Evolutionary conservation across 2,888 invertebrate genomes (phyloP).

Genomic region (Aporophyla nigra): DNA sequence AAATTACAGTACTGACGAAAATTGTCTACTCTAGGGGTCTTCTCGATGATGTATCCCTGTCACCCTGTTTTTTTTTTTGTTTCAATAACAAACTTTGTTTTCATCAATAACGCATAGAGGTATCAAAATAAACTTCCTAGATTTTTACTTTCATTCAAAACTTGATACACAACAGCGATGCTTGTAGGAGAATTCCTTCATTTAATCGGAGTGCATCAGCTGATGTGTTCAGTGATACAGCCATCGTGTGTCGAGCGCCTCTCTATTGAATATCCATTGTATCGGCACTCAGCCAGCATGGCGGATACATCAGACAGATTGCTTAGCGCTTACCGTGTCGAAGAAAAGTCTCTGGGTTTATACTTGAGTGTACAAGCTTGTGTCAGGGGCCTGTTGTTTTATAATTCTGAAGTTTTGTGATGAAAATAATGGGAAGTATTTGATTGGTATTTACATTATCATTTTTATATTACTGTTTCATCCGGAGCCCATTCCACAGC

Average conservation of each 20-base stretch:
- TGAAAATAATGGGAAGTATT: neutral
- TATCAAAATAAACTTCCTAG: neutral
- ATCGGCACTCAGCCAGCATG: conserved; percentile 6
- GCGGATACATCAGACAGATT: conserved; percentile 57
- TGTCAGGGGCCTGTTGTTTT: neutral
- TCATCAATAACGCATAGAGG: neutral
- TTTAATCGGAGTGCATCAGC: conserved; percentile 17
- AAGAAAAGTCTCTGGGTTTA: neutral
- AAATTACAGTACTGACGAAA: too few species aligned
- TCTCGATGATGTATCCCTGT: too few species aligned
- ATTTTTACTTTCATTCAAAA: neutral
- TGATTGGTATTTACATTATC: neutral
- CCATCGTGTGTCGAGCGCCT: conserved; percentile 2
- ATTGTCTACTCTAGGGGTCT: too few species aligned
- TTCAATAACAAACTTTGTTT: neutral
- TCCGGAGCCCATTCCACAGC: neutral
- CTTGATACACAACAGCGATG: neutral
- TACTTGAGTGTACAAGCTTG: neutral
- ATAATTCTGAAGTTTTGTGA: neutral
- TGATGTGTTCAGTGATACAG: conserved; percentile 14
- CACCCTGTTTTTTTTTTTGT: neutral
- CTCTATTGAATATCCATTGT: conserved; percentile 43
- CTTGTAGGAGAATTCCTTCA: neutral
- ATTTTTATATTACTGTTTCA: neutral
- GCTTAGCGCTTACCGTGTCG: conserved; percentile 9